Conservation (phyloP, 2,797 vertebrate species). For the Hoplostethus atlanticus region DNA sequence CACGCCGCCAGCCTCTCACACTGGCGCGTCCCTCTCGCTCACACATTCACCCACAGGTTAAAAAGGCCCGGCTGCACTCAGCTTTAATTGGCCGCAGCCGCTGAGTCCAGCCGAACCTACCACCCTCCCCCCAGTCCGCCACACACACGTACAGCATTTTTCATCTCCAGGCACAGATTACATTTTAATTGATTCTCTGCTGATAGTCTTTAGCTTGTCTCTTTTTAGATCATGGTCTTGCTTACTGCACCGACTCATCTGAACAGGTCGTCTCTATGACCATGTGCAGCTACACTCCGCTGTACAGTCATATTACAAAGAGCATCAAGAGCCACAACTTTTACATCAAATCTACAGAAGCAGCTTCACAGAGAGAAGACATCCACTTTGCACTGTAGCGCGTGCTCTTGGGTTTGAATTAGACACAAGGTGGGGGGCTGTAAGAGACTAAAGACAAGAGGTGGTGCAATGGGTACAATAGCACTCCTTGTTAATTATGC, state of each 20-base stretch:
- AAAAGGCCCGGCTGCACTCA: too few relatives aligned
- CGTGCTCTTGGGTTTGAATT: background rate
- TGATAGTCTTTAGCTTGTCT: constrained; percentile 10
- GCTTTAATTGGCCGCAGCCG: too few relatives aligned
- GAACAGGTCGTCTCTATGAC: constrained; percentile 5
- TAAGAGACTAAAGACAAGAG: constrained; percentile 22
- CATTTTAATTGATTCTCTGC: constrained; percentile 46
- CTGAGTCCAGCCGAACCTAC: too few relatives aligned
- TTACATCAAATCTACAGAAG: background rate
- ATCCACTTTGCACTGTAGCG: background rate
- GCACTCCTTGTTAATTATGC: constrained; percentile 51
- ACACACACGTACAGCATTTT: constrained; percentile 47
- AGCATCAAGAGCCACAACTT: background rate
- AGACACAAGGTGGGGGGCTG: background rate
- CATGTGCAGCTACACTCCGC: constrained; percentile 7
- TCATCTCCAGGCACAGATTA: constrained; percentile 45
- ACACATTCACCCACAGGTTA: too few relatives aligned
- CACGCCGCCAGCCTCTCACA: too few relatives aligned
- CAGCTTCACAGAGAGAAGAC: background rate
- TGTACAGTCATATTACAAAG: background rate
- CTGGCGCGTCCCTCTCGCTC: too few relatives aligned
- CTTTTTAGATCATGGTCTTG: constrained; percentile 4
- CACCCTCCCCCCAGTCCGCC: too few relatives aligned
- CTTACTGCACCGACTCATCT: constrained; percentile 18
- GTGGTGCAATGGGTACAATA: constrained; percentile 19